These are phyloP conservation scores for Scotopteryx bipunctaria DNA, from an alignment of 2,888 invertebrate species.

Conservation along the genomic window DNA sequence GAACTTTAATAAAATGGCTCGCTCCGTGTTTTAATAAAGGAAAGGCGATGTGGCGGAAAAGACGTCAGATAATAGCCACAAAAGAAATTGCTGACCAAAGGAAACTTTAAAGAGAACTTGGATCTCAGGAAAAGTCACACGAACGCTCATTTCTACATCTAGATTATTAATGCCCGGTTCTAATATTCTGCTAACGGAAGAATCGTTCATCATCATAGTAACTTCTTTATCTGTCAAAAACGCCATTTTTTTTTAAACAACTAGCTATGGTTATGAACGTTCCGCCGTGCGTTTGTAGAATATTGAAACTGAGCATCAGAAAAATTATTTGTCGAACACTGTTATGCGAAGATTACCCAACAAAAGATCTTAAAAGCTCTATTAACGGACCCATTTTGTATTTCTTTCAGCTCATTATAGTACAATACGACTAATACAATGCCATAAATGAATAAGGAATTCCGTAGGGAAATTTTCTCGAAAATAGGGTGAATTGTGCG, in stretches of 20 bases:
- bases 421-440: slow-evolving; percentile 76
- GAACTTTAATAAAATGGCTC: slow-evolving; percentile 16
- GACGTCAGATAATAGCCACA: slow-evolving; percentile 34
- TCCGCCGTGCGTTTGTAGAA: too few relatives aligned
- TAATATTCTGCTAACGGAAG: too few relatives aligned
- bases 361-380: slow-evolving; percentile 44
- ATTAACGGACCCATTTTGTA: slow-evolving; percentile 63
- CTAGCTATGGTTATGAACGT: too few relatives aligned
- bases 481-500: slow-evolving; percentile 53
- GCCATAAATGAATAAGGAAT: slow-evolving; percentile 76
- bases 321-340: neutral
- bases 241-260: too few relatives aligned
- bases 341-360: slow-evolving; percentile 2
- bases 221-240: too few relatives aligned
- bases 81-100: slow-evolving; percentile 32
- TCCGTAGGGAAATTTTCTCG: slow-evolving; percentile 58
- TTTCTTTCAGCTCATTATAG: slow-evolving; percentile 68
- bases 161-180: too few relatives aligned
- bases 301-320: too few relatives aligned
- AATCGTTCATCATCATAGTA: too few relatives aligned
- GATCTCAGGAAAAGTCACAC: slow-evolving; percentile 8
- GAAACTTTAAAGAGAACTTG: slow-evolving; percentile 23
- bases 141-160: neutral
- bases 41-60: slow-evolving; percentile 25
- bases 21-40: slow-evolving; percentile 17